Percentiles rank a stretch among this genome's conserved stretches.
These are phyloP conservation scores for Aphrocallistes beatrix DNA, from an alignment of 37 sponge, comb jelly and placozoan species.

Conservation along the genomic window DNA sequence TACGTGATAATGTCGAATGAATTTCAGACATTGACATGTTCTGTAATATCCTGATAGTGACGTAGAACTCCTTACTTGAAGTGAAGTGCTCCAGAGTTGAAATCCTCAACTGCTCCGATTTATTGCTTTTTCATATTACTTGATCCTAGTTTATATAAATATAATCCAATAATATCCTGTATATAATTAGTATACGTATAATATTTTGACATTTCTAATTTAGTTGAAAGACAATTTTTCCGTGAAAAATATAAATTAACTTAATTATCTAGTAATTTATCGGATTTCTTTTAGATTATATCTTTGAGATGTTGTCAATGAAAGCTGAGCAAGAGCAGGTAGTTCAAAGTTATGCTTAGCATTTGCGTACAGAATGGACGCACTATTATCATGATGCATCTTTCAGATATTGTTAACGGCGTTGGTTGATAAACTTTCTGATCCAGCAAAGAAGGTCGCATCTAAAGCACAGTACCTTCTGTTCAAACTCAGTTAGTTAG, in stretches of 20 bases:
- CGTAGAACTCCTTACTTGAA: no score
- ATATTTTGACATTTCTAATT: no score
- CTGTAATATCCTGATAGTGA: no score
- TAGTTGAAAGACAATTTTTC: no score
- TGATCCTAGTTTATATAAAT: neutral
- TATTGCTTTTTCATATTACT: neutral
- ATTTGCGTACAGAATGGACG: neutral
- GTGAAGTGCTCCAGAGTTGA: no score
- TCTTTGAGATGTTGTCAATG: slow-evolving; percentile 67
- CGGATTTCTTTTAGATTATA: no score
- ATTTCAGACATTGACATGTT: no score
- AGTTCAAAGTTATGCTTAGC: neutral
- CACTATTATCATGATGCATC: neutral
- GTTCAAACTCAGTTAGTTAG: slow-evolving; percentile 53
- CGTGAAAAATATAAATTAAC: no score
- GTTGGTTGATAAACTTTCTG: slow-evolving; percentile 92
- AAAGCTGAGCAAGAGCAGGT: slow-evolving; percentile 83
- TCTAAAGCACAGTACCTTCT: slow-evolving; percentile 69
- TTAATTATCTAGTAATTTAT: no score
- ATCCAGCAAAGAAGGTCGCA: slow-evolving; percentile 73
- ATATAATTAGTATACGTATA: no score
- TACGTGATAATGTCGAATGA: no score
- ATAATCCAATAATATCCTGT: no score
- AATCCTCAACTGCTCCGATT: neutral
- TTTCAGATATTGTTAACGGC: slow-evolving; percentile 51